Conservation (phyloP, 1,140 invertebrate genomes). For the Tetramorium parvispinum region DNA sequence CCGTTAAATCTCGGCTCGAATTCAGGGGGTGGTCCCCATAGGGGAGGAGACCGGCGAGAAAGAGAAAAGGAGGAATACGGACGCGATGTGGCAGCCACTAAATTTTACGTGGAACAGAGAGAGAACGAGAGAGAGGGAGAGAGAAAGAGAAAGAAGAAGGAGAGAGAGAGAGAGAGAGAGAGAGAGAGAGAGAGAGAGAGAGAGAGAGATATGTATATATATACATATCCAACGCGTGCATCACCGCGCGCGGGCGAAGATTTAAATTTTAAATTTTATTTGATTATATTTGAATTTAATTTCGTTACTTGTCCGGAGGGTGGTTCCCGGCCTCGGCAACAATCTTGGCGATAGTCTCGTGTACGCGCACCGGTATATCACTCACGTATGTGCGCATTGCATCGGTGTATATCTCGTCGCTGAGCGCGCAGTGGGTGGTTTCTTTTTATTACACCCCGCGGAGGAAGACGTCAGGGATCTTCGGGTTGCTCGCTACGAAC, state of each 20-base stretch:
- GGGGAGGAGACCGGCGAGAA: slow-evolving; percentile 38
- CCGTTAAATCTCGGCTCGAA: slow-evolving; percentile 82
- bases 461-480: slow-evolving; percentile 67
- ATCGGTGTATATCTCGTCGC: slow-evolving; percentile 23
- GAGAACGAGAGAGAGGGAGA: not conserved
- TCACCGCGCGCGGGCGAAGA: slow-evolving; percentile 66
- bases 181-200: not conserved
- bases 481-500: slow-evolving; percentile 47
- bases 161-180: not conserved
- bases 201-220: not conserved
- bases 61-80: slow-evolving; percentile 59
- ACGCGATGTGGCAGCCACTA: slow-evolving; percentile 50
- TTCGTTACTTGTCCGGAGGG: slow-evolving; percentile 77
- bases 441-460: slow-evolving; percentile 68
- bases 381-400: not conserved
- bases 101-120: slow-evolving; percentile 54
- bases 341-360: slow-evolving; percentile 47
- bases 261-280: slow-evolving; percentile 87
- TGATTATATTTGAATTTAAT: slow-evolving; percentile 87
- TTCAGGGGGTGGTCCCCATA: slow-evolving; percentile 73
- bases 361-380: slow-evolving; percentile 25
- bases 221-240: slow-evolving; percentile 34
- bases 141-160: not conserved
- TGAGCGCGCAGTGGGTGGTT: slow-evolving; percentile 64
- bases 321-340: slow-evolving; percentile 51